Base-by-base conservation (phyloP, 2,888 invertebrate species). In the Mesochorus sp. region DNA sequence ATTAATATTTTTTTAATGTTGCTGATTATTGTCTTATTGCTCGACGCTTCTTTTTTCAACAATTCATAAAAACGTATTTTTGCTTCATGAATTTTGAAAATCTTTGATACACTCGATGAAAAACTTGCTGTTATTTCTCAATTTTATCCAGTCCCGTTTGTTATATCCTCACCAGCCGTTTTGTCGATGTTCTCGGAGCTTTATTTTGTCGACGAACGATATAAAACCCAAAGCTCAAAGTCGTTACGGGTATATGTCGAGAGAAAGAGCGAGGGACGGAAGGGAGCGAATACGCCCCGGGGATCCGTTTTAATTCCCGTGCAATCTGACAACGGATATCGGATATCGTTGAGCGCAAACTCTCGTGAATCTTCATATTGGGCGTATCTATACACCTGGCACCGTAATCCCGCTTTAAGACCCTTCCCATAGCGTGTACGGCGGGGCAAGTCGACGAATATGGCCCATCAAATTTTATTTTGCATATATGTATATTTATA, bases 301-400 rank as follows among this genome's bases (percentile, higher is more conserved):
- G 57, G 37, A 49, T 44, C 24, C 55, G 55, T 62, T 76, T 57
- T 57, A 70, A 70, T 76, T 70, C 49, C 51, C 55, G 19, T 28
- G 49, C 62, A 70, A 70, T 76, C 70, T 64, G 70, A 70, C 39
- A 62, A 44, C 75, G 55, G 59, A 59, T 74, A 61, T 75, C 55
- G 68, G 37, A 62, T 70, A 57, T 70, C 47, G 68, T 31, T 68
- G 74, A 19, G 59, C 67, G 49, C 61, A 53, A 75, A 17, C 61
- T 62, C 53, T 55, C 53, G 47, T 55, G 67, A 49, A 44, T 66
- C 49, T 67, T 66, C 44, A 59, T 42, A n/a, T n/a, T 31, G 21
- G 17, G 10, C 42, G 42, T 74, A 31, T 67, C 66, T 42, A n/a
- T n/a, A 6, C 34, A 12, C 12, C 44, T 24, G 51, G 57, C 59